Conservation (phyloP, 2,888 invertebrate species). For the Celastrina argiolus region DNA sequence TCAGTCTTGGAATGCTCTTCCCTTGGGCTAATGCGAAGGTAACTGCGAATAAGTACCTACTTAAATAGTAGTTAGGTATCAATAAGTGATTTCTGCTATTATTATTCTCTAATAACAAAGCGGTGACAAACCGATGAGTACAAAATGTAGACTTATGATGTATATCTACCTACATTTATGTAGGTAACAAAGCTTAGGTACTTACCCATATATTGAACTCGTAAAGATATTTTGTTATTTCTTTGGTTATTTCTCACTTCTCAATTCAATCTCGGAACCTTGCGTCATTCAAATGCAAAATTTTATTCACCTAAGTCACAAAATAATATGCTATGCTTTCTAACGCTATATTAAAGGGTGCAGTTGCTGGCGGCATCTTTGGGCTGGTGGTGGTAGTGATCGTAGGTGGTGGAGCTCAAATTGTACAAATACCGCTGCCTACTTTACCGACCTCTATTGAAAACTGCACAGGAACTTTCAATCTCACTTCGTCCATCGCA, state of each 20-base stretch:
- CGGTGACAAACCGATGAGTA: not conserved
- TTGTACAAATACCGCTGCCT: constrained; percentile 61
- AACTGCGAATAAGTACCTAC: constrained; percentile 32
- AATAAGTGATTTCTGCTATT: not conserved
- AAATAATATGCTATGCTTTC: too few relatives aligned
- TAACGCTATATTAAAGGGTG: constrained; percentile 69
- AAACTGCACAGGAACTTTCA: constrained; percentile 69
- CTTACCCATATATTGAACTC: too few relatives aligned
- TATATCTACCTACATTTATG: too few relatives aligned
- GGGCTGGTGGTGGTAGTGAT: constrained; percentile 78
- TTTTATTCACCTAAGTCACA: too few relatives aligned
- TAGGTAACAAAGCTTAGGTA: too few relatives aligned
- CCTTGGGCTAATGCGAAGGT: constrained; percentile 91
- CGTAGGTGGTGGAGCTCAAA: constrained; percentile 83
- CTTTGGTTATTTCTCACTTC: too few relatives aligned
- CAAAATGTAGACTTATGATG: too few relatives aligned
- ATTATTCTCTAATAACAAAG: too few relatives aligned
- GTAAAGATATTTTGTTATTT: too few relatives aligned
- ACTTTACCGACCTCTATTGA: constrained; percentile 71
- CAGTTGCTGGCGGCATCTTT: constrained; percentile 80
- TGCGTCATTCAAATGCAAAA: too few relatives aligned
- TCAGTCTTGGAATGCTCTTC: constrained; percentile 92
- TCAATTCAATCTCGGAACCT: too few relatives aligned
- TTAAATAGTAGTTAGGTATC: not conserved
- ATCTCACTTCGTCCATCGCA: constrained; percentile 45